These are phyloP conservation scores for Xenopus borealis DNA, from an alignment of 2,113 vertebrate species.

Conservation along the genomic window DNA sequence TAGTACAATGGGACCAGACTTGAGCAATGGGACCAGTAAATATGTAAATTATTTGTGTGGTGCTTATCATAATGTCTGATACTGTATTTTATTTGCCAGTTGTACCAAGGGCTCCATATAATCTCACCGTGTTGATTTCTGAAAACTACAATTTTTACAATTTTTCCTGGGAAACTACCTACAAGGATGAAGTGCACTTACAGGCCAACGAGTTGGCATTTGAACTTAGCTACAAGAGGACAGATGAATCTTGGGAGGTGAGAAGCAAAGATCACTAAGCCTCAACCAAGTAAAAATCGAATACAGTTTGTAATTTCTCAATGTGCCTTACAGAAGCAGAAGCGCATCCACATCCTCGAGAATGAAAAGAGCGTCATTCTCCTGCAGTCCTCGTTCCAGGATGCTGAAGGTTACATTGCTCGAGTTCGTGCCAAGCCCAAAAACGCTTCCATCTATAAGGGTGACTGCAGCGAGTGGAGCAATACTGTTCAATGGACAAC, in stretches of 20 bases:
- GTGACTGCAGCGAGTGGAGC: constrained; percentile 88
- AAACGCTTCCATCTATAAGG: constrained; percentile 7
- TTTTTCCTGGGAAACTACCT: constrained; percentile 73
- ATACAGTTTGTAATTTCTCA: not conserved
- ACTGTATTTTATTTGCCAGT: constrained; percentile 62
- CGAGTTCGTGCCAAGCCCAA: constrained; percentile 67
- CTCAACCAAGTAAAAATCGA: too few species aligned
- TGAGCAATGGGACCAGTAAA: too few species aligned
- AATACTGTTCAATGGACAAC: constrained; percentile 46
- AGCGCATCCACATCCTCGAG: constrained; percentile 47
- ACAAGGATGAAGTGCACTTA: not conserved
- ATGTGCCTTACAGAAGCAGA: constrained; percentile 54
- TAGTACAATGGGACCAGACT: too few species aligned
- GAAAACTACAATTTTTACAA: constrained; percentile 73
- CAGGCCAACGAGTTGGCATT: constrained; percentile 62
- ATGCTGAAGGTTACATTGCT: constrained; percentile 55
- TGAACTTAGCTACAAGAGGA: constrained; percentile 65
- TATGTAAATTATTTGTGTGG: too few species aligned
- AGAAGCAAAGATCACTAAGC: constrained; percentile 23
- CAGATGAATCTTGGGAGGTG: constrained; percentile 59
- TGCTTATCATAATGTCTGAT: not conserved
- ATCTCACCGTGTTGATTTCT: constrained; percentile 58
- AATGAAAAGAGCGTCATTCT: constrained; percentile 55
- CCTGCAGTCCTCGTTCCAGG: constrained; percentile 50
- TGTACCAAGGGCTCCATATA: constrained; percentile 67